A percentile compares a stretch with the other conserved stretches of the same genome.
phyloP scores from a whole-genome alignment of 2,113 vertebrate genomes.

The Clarias batrachus region DNA sequence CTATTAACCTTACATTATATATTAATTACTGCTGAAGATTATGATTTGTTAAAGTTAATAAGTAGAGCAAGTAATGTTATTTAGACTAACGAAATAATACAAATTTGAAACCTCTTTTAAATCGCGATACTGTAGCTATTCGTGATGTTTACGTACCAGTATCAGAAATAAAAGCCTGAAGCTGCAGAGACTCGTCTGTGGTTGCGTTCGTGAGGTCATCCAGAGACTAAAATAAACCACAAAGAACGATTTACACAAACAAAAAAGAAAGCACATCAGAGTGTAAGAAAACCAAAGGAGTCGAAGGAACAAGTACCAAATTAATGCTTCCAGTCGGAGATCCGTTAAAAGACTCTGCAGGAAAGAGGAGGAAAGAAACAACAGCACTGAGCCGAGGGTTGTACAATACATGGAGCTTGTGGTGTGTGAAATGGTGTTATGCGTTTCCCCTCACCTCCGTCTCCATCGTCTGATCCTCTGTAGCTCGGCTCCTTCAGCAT shows the following conservation, averaged over 20 bases:
- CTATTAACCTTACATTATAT: not conserved
- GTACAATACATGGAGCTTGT: not conserved
- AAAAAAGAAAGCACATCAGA: not conserved
- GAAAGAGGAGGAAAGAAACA: conserved; percentile 36
- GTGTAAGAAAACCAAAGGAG: not conserved
- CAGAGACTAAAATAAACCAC: conserved; percentile 77
- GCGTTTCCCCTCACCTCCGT: conserved; percentile 76
- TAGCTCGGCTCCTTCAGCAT: conserved; percentile 99
- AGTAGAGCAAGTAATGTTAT: not conserved
- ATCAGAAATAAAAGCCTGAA: conserved; percentile 96
- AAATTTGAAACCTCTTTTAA: not conserved
- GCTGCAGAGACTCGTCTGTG: conserved; percentile 85
- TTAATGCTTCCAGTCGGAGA: conserved; percentile 97
- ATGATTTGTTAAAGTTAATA: not conserved
- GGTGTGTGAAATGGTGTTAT: no score
- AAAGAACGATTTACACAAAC: not conserved
- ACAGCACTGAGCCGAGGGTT: not conserved
- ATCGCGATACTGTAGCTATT: not conserved
- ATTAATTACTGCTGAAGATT: not conserved
- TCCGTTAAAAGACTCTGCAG: conserved; percentile 92
- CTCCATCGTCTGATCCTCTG: conserved; percentile 93
- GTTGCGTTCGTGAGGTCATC: conserved; percentile 91
- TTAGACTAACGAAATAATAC: not conserved
- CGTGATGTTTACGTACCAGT: conserved; percentile 79
- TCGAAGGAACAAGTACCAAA: conserved; percentile 74